phyloP scores from a whole-genome alignment of 2,113 vertebrate genomes.

The Morone saxatilis region DNA sequence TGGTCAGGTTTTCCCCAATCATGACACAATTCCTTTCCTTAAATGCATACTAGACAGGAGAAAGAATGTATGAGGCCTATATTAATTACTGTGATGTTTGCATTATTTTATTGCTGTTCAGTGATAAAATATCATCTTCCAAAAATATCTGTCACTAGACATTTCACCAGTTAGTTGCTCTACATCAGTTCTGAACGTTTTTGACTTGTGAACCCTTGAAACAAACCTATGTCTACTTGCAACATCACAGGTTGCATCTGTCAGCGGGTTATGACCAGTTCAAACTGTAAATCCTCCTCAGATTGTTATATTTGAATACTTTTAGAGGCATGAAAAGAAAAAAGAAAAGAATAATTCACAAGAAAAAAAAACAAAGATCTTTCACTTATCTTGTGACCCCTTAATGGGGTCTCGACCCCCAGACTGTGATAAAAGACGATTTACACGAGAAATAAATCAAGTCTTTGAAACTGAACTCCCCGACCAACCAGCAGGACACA shows the following conservation, averaged over 20 bases:
- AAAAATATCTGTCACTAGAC: neutral
- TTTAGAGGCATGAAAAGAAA: neutral
- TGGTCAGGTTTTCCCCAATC: conserved; percentile 25
- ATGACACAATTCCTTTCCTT: neutral
- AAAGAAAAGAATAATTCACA: neutral
- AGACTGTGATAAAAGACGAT: neutral
- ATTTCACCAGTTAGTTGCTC: neutral
- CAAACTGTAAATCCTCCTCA: neutral
- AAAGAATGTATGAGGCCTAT: neutral
- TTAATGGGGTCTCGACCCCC: neutral
- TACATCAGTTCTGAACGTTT: neutral
- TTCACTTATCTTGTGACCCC: neutral
- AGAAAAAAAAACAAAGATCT: no score
- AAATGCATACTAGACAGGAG: neutral
- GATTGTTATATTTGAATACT: neutral
- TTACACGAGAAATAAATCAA: conserved; percentile 20
- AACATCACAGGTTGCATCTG: neutral
- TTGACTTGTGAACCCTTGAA: neutral
- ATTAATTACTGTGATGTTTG: neutral
- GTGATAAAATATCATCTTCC: neutral
- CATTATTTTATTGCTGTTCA: conserved; percentile 6
- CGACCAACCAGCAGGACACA: conserved; percentile 9
- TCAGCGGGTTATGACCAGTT: neutral
- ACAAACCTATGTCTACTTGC: neutral
- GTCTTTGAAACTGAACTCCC: conserved; percentile 33